Conservation (phyloP, 2,113 vertebrate genomes). For the Psettodes erumei region DNA sequence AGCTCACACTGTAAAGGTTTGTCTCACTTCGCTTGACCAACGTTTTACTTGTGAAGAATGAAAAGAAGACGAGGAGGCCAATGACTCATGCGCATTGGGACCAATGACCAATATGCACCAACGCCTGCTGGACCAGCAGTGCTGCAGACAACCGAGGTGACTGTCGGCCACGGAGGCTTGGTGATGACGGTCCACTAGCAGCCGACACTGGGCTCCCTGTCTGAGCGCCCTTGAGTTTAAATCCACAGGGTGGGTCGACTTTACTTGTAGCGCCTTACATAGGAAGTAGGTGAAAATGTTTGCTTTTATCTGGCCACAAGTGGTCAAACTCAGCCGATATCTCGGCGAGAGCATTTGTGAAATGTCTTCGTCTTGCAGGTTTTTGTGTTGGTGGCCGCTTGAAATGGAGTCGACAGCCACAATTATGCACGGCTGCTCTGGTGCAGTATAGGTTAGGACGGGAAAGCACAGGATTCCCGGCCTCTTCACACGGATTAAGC, state of each 20-base stretch:
- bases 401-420: slow-evolving; percentile 49
- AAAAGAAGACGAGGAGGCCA: not conserved
- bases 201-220: not conserved
- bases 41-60: not conserved
- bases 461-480: slow-evolving; percentile 23
- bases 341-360: slow-evolving; percentile 35
- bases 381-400: slow-evolving; percentile 44
- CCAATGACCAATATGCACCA: not conserved
- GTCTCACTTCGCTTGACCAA: not conserved
- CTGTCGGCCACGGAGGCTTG: slow-evolving; percentile 4
- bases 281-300: slow-evolving; percentile 16
- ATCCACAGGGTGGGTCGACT: slow-evolving; percentile 9
- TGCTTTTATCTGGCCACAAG: slow-evolving; percentile 4
- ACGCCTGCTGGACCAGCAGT: not conserved
- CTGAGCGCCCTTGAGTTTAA: not conserved
- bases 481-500: slow-evolving; percentile 23
- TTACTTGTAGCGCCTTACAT: slow-evolving; percentile 1
- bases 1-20: too few species aligned
- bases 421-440: slow-evolving; percentile 60
- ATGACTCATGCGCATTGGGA: not conserved
- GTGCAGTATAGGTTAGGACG: slow-evolving; percentile 26
- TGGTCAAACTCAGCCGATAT: slow-evolving; percentile 23
- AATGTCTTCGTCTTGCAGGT: slow-evolving; percentile 36
- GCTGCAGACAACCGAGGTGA: slow-evolving; percentile 1
- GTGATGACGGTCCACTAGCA: not conserved